phyloP scores from a whole-genome alignment of 2,113 vertebrate genomes.

The Pelobates fuscus region DNA sequence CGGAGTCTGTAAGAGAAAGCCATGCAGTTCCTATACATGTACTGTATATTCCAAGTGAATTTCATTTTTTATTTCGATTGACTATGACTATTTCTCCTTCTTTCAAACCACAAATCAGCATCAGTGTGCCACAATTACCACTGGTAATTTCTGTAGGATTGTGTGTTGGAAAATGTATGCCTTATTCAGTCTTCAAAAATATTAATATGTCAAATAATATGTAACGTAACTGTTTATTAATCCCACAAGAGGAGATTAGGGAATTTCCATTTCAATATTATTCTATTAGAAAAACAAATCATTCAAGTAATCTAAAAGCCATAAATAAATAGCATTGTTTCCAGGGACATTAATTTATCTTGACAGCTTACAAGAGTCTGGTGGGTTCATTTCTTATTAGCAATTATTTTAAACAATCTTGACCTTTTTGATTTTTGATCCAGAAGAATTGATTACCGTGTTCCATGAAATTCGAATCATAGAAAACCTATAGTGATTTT shows the following conservation, averaged over 20 bases:
- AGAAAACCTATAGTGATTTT: background rate
- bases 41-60: too few species aligned
- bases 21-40: too few species aligned
- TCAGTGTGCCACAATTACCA: too few species aligned
- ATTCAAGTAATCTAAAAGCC: conserved; percentile 21
- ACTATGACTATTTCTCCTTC: too few species aligned
- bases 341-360: conserved; percentile 6
- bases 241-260: background rate
- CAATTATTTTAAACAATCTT: background rate
- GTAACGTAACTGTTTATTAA: background rate
- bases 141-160: too few species aligned
- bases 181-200: background rate
- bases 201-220: background rate
- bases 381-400: background rate
- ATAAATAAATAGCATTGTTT: conserved; percentile 26
- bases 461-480: background rate
- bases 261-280: conserved; percentile 17
- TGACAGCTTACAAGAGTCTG: conserved; percentile 15
- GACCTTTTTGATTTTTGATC: background rate
- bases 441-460: background rate
- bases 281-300: conserved; percentile 14
- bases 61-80: too few species aligned
- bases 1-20: too few species aligned
- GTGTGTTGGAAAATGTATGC: too few species aligned
- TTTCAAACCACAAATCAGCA: too few species aligned